Conservation (phyloP, 2,113 vertebrate genomes). For the Marmota monax region DNA sequence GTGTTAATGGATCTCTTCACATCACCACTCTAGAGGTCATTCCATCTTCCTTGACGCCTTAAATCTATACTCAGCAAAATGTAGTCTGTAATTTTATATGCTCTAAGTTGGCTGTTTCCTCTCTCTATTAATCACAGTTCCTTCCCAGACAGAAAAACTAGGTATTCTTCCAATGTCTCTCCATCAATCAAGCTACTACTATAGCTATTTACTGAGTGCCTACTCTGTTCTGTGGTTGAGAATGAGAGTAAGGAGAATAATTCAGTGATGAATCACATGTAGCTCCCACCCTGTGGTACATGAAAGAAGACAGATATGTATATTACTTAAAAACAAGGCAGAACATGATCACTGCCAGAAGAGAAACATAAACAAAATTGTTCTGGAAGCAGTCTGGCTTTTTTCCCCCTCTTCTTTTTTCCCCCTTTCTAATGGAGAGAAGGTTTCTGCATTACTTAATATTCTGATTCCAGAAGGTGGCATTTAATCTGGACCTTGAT, state of each 20-base stretch:
- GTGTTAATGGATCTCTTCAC: neutral
- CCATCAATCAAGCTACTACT: neutral
- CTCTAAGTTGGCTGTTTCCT: neutral
- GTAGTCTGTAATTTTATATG: neutral
- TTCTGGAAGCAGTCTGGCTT: neutral
- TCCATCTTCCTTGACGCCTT: neutral
- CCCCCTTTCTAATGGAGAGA: neutral
- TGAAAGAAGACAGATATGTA: neutral
- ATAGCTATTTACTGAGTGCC: neutral
- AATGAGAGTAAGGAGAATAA: neutral
- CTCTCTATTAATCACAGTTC: neutral
- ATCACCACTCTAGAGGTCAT: neutral
- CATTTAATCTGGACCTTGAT: conserved; percentile 7
- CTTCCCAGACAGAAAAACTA: neutral
- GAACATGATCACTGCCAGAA: neutral
- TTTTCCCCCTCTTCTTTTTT: neutral
- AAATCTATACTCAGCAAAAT: neutral
- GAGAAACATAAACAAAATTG: neutral
- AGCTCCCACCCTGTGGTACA: neutral
- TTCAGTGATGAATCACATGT: neutral
- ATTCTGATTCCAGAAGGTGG: neutral
- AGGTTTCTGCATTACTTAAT: neutral
- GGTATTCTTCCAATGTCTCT: neutral
- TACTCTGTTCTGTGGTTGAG: neutral
- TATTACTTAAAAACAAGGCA: neutral